Evolutionary conservation across 2,113 vertebrate species (phyloP), one percentile per base, ranked within the genome.

Genomic region (Malaclemys terrapin): DNA sequence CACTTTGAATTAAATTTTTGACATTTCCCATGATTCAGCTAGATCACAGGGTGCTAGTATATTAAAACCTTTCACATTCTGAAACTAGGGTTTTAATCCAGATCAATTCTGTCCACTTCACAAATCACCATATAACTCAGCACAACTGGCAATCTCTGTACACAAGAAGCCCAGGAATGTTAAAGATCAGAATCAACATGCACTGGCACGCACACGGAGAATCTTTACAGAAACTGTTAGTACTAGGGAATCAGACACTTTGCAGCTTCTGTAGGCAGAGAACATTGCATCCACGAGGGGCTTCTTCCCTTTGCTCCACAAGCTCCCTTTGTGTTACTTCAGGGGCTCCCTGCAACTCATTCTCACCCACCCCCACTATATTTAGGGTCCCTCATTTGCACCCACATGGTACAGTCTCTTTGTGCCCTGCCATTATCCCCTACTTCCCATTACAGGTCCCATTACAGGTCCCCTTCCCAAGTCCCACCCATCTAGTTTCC

Each of bases 171-270:
- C 10, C 20, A 47, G 57, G 3, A 1, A 0, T 50, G 19, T 22
- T 69, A 87, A 80, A 72, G 4, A 14, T 69, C 0, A 85, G 59
- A 57, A 86, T 0, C 12, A 16, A 83, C 50, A 84, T 91, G 45
- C n/a, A 76, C 10, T n/a, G 59, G 54, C 49, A 5, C 16, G 2
- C 3, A 3, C 4, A 2, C 0, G 1, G 14, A 72, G 4, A 72
- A 47, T 59, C 53, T 56, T 56, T 56, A 56, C 54, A 56, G 24
- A 56, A 8, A 56, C 54, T 56, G 22, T 47, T 6, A 47, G 38
- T 82, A 42, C 4, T 54, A 78, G 16, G 6, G 90, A 10, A n/a
- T 72, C 45, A 31, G 53, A 19, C 35, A 42, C 22, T 42, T 49
- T 76, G 31, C 31, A 75, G 24, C 5, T 76, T 65, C 83, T 5